Evolutionary conservation across 2,888 invertebrate species (phyloP).

Genomic region (Leucophenga maculata): DNA sequence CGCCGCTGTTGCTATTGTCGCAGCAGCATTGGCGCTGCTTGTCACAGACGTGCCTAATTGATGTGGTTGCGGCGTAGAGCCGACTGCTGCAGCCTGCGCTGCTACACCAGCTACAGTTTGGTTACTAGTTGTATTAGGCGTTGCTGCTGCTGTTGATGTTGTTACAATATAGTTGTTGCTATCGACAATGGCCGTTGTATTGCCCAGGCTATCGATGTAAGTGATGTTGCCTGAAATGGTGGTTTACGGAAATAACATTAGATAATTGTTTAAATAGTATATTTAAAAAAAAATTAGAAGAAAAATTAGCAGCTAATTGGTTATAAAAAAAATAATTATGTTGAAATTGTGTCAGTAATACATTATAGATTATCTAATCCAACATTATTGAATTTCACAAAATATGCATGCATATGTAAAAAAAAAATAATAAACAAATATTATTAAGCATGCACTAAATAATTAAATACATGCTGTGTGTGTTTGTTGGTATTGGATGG

Average conservation of each 20-base stretch:
- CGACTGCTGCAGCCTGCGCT: constrained; percentile 24
- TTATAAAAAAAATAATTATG: constrained; percentile 37
- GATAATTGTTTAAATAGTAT: neutral
- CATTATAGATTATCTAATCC: no score
- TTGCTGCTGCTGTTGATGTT: constrained; percentile 68
- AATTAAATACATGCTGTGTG: neutral
- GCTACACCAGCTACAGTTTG: constrained; percentile 32
- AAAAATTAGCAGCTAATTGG: neutral
- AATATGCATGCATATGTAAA: neutral
- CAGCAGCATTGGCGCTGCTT: constrained; percentile 30
- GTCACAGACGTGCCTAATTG: constrained; percentile 5
- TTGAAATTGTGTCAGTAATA: constrained; percentile 48
- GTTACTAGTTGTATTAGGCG: constrained; percentile 13
- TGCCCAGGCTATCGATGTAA: constrained; percentile 63
- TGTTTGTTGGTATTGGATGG: constrained; percentile 1
- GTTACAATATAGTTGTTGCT: constrained; percentile 66
- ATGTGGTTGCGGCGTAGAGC: constrained; percentile 15
- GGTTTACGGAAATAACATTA: neutral
- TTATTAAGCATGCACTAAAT: constrained; percentile 8
- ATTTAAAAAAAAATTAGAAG: neutral
- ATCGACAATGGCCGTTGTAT: constrained; percentile 57
- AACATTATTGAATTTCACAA: neutral
- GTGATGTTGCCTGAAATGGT: constrained; percentile 56
- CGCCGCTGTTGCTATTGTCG: constrained; percentile 37
- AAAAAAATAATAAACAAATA: neutral